phyloP scores from a whole-genome alignment of 2,113 vertebrate species.

The Tyto alba region DNA sequence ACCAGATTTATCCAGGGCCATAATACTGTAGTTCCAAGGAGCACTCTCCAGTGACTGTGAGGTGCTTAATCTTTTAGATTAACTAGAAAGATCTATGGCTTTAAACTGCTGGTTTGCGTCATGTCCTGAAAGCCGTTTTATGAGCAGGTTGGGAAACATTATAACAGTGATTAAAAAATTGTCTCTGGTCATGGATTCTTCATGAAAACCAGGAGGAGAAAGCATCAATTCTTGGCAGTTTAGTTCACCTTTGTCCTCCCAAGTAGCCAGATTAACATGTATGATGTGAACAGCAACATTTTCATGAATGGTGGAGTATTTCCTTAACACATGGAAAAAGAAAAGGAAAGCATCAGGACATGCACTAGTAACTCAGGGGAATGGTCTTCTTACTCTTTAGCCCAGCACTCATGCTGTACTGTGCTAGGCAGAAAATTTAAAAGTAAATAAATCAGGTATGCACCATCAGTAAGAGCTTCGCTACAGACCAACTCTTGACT shows the following conservation, averaged over 20 bases:
- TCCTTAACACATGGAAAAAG: neutral
- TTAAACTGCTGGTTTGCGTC: slow-evolving; percentile 62
- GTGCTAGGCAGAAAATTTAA: neutral
- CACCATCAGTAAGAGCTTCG: neutral
- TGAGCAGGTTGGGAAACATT: neutral
- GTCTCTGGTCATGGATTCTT: neutral
- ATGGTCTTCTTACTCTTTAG: neutral
- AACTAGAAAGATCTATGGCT: slow-evolving; percentile 62
- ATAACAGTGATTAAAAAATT: slow-evolving; percentile 53
- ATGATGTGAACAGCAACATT: fast-evolving
- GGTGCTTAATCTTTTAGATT: slow-evolving; percentile 69
- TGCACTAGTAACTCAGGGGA: neutral
- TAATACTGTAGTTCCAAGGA: slow-evolving; percentile 32
- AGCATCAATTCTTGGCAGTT: neutral
- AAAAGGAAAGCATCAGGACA: neutral
- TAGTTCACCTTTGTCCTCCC: neutral
- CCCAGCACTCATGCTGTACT: neutral
- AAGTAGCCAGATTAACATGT: neutral
- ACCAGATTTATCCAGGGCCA: slow-evolving; percentile 55
- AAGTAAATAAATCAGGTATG: neutral
- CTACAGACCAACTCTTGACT: too few species aligned
- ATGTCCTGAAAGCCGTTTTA: slow-evolving; percentile 64
- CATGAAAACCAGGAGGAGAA: neutral
- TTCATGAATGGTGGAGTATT: neutral
- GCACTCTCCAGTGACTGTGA: slow-evolving; percentile 48